Evolutionary conservation across 2,888 invertebrate species (phyloP).

Genomic region (Pomacea canaliculata): DNA sequence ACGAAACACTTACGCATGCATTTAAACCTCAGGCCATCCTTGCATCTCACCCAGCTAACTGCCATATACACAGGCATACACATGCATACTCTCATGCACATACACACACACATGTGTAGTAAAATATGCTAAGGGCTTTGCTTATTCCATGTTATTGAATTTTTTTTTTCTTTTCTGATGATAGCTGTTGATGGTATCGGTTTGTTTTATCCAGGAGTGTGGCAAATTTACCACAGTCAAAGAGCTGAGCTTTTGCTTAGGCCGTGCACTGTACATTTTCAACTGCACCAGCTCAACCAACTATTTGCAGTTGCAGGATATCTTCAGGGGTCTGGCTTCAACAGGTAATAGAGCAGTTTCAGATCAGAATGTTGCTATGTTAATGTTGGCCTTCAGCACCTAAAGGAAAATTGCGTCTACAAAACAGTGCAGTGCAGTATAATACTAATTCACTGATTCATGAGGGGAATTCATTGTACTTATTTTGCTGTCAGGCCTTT

Average conservation of each 20-base stretch:
- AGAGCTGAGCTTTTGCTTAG: conserved; percentile 60
- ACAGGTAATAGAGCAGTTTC: conserved; percentile 47
- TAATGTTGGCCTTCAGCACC: background rate
- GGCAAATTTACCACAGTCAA: conserved; percentile 56
- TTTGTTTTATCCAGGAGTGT: conserved; percentile 49
- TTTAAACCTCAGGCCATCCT: too few relatives aligned
- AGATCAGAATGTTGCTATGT: background rate
- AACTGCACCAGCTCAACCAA: conserved; percentile 61
- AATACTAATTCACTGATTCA: too few relatives aligned
- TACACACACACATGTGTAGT: background rate
- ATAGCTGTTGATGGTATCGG: too few relatives aligned
- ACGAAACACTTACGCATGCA: too few relatives aligned
- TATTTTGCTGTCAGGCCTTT: too few relatives aligned
- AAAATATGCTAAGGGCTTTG: too few relatives aligned
- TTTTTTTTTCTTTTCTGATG: too few relatives aligned
- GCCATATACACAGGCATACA: background rate
- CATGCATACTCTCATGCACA: background rate
- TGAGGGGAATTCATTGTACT: too few relatives aligned
- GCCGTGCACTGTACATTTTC: conserved; percentile 63
- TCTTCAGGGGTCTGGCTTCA: conserved; percentile 64
- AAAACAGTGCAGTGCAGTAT: too few relatives aligned
- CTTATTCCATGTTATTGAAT: too few relatives aligned
- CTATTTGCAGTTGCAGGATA: conserved; percentile 60
- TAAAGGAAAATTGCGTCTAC: too few relatives aligned
- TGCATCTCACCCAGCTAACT: background rate